phyloP scores from a whole-genome alignment of 2,113 vertebrate species.

The Agapornis roseicollis region DNA sequence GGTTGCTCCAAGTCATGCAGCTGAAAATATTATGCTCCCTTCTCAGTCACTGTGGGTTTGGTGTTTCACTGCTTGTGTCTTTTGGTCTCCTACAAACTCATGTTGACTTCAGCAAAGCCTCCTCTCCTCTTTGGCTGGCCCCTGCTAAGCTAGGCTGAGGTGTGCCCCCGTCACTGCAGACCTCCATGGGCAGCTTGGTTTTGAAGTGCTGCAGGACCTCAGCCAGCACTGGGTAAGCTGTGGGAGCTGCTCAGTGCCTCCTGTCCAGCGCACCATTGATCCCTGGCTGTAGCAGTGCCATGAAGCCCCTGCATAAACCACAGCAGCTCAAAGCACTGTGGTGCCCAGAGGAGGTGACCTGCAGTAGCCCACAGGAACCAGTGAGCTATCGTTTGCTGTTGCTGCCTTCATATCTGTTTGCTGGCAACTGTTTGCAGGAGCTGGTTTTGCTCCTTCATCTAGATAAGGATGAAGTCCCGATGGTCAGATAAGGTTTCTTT shows the following conservation, averaged over 20 bases:
- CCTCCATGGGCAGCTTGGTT: neutral
- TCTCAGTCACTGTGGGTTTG: neutral
- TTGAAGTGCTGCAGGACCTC: neutral
- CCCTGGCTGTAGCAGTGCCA: neutral
- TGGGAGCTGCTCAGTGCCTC: neutral
- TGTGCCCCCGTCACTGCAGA: neutral
- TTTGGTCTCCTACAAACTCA: neutral
- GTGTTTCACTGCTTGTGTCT: neutral
- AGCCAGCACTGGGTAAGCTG: neutral
- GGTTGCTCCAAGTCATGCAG: neutral
- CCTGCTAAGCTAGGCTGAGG: neutral
- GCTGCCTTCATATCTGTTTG: neutral
- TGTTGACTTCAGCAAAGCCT: neutral
- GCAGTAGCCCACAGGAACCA: neutral
- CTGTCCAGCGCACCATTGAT: neutral
- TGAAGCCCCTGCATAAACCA: neutral
- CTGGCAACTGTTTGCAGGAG: neutral
- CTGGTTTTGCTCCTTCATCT: neutral
- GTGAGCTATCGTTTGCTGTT: fast-evolving
- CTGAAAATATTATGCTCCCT: neutral
- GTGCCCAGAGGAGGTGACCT: neutral
- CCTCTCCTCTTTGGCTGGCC: neutral
- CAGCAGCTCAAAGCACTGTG: fast-evolving
- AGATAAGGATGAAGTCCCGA: neutral
- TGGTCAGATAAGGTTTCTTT: neutral